These are phyloP conservation scores for Drosophila simulans DNA, from an alignment of 1,140 invertebrate genomes.

Conservation along the genomic window DNA sequence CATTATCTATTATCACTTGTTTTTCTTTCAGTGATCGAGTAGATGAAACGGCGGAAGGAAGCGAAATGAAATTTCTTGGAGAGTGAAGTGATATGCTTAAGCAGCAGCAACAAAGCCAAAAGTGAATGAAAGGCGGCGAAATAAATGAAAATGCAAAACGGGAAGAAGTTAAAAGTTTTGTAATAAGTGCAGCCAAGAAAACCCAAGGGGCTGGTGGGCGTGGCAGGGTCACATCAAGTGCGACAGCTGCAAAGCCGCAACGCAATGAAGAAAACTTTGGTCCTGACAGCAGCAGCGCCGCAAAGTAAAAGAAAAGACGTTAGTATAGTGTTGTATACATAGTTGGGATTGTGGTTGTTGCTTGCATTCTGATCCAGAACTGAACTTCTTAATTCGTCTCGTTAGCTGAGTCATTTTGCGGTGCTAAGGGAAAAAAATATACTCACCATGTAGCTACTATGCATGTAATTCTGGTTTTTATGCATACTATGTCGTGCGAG, in stretches of 20 bases:
- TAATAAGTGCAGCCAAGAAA: constrained; percentile 55
- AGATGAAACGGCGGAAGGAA: constrained; percentile 24
- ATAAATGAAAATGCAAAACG: constrained; percentile 64
- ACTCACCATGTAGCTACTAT: too few species aligned
- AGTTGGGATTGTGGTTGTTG: not conserved
- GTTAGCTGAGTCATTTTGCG: not conserved
- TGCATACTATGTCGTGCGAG: too few species aligned
- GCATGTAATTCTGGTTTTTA: too few species aligned
- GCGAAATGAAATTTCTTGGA: constrained; percentile 50
- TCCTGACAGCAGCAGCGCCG: constrained; percentile 3
- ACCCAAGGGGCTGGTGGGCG: not conserved
- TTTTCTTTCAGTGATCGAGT: constrained; percentile 6
- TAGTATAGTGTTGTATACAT: not conserved
- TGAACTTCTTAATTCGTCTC: constrained; percentile 7
- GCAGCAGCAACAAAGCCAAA: constrained; percentile 25
- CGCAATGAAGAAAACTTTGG: constrained; percentile 36
- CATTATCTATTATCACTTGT: too few species aligned
- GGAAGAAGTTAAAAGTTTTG: constrained; percentile 59
- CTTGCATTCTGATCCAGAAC: constrained; percentile 24
- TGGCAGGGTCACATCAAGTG: constrained; percentile 10
- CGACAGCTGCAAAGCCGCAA: constrained; percentile 59
- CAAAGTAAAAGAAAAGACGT: constrained; percentile 26
- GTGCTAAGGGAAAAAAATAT: not conserved
- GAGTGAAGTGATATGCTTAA: constrained; percentile 54
- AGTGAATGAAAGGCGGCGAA: constrained; percentile 48